These are phyloP conservation scores for Ernsta delagoae DNA, from an alignment of 2,888 invertebrate species.

Conservation along the genomic window DNA sequence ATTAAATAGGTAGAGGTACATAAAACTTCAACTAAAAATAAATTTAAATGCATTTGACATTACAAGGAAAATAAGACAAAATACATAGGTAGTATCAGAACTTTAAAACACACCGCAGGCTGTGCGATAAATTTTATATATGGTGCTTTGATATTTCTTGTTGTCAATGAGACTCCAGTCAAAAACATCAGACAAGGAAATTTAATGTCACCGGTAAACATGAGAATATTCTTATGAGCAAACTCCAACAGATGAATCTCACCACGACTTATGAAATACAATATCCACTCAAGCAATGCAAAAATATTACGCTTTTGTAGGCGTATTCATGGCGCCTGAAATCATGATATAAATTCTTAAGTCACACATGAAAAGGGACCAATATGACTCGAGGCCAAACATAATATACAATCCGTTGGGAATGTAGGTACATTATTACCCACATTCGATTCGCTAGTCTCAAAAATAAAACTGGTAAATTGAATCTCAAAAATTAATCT, in stretches of 20 bases:
- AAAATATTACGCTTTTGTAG: slow-evolving; percentile 67
- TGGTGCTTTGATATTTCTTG: slow-evolving; percentile 63
- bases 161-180: slow-evolving; percentile 67
- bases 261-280: slow-evolving; percentile 79
- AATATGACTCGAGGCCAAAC: slow-evolving; percentile 37
- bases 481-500: slow-evolving; percentile 43
- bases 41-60: slow-evolving; percentile 20
- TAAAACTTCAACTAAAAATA: slow-evolving; percentile 10
- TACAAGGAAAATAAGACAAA: slow-evolving; percentile 53
- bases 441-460: slow-evolving; percentile 37
- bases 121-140: slow-evolving; percentile 68
- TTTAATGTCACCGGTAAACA: slow-evolving; percentile 74
- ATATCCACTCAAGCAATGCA: slow-evolving; percentile 64
- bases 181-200: slow-evolving; percentile 72
- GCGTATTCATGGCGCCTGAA: slow-evolving; percentile 68
- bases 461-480: slow-evolving; percentile 40
- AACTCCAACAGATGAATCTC: slow-evolving; percentile 75
- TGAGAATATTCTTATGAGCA: slow-evolving; percentile 72
- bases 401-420: slow-evolving; percentile 34
- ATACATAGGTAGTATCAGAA: slow-evolving; percentile 48
- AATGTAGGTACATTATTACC: slow-evolving; percentile 28
- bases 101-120: slow-evolving; percentile 57
- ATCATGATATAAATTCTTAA: slow-evolving; percentile 56
- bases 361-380: slow-evolving; percentile 43
- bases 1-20: background rate